These are phyloP conservation scores for Odontophorus gujanensis DNA, from an alignment of 2,113 vertebrate genomes.

Conservation along the genomic window DNA sequence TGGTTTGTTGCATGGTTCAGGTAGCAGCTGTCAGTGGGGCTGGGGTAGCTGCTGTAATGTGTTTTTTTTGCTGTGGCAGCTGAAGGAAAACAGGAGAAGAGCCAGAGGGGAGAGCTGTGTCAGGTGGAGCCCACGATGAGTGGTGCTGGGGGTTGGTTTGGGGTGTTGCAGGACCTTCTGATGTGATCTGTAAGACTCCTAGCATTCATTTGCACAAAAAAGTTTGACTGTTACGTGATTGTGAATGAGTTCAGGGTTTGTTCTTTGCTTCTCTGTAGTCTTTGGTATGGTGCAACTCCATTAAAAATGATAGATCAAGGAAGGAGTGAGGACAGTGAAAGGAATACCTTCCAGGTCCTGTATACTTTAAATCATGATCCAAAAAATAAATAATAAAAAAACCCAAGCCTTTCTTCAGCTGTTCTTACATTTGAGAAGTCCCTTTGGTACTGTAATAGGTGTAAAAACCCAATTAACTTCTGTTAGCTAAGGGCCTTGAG, in stretches of 20 bases:
- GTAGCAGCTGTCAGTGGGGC: not conserved
- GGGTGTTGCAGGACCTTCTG: not conserved
- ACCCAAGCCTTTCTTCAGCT: not conserved
- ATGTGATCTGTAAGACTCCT: not conserved
- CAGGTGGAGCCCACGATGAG: not conserved
- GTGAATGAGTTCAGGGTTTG: not conserved
- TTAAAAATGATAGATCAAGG: not conserved
- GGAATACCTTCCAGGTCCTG: not conserved
- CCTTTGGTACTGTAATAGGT: not conserved
- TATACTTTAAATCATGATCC: not conserved
- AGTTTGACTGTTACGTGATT: not conserved
- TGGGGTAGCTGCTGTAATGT: accelerated
- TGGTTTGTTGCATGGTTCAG: not conserved
- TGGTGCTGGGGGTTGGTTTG: not conserved
- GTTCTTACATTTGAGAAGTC: not conserved
- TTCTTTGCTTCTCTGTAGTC: not conserved
- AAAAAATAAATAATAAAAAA: not conserved
- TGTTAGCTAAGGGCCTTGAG: no score
- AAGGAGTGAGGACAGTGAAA: not conserved
- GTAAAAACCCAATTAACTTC: not conserved
- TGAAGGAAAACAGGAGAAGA: not conserved
- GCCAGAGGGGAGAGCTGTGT: not conserved
- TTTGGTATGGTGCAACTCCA: not conserved
- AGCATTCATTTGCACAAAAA: not conserved
- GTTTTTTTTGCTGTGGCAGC: not conserved